Percentiles rank a stretch among this genome's conserved stretches.
Evolutionary conservation across 2,113 vertebrate species (phyloP).

Genomic region (Eolophus roseicapilla): DNA sequence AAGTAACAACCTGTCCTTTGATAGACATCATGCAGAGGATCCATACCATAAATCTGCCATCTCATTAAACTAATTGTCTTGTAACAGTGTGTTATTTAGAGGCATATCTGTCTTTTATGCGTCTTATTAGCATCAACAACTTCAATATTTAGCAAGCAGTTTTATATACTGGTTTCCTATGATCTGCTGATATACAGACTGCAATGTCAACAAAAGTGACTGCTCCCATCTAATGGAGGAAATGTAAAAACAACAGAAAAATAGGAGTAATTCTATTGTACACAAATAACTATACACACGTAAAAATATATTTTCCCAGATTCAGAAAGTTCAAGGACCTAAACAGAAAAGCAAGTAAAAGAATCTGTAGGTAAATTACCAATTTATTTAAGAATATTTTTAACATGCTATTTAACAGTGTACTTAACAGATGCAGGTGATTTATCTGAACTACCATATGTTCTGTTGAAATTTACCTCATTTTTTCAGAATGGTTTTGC

Average conservation of each 20-base stretch:
- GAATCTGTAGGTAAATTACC: neutral
- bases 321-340: neutral
- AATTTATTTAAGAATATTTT: neutral
- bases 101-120: neutral
- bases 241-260: neutral
- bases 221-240: neutral
- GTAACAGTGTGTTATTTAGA: neutral
- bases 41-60: neutral
- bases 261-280: neutral
- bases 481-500: neutral
- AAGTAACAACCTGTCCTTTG: neutral
- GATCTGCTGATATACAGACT: neutral
- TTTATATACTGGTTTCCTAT: neutral
- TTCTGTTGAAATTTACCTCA: neutral
- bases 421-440: neutral
- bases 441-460: neutral
- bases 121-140: neutral
- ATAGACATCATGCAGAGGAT: neutral
- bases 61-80: neutral
- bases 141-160: neutral
- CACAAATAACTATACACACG: neutral
- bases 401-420: neutral
- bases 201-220: neutral
- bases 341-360: neutral
- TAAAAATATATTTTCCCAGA: neutral